phyloP scores from a whole-genome alignment of 2,113 vertebrate species.

The Ancistrus triradiatus region DNA sequence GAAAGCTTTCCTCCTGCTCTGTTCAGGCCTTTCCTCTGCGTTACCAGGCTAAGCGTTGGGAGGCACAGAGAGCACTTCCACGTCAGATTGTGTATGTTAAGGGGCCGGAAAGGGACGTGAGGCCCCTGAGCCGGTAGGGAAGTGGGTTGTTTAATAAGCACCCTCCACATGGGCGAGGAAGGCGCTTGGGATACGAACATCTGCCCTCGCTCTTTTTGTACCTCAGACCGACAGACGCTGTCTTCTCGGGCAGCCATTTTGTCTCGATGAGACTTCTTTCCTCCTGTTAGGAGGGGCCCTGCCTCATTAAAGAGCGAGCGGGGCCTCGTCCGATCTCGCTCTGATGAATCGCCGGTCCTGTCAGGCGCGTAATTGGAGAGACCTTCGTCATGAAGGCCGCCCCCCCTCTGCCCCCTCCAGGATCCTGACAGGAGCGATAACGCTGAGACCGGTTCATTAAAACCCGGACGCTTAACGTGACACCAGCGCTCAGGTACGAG shows the following conservation, averaged over 20 bases:
- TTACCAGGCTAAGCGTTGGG: background rate
- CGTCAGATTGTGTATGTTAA: slow-evolving; percentile 13
- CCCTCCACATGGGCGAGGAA: background rate
- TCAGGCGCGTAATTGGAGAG: slow-evolving; percentile 79
- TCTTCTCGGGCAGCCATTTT: slow-evolving; percentile 30
- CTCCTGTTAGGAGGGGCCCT: background rate
- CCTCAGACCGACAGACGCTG: too few relatives aligned
- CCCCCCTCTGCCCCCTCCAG: slow-evolving; percentile 53
- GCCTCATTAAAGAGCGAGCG: slow-evolving; percentile 33
- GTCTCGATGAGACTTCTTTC: slow-evolving; percentile 14
- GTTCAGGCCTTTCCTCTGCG: too few relatives aligned
- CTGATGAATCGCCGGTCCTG: slow-evolving; percentile 78
- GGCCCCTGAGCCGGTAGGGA: slow-evolving; percentile 25
- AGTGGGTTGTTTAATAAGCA: slow-evolving; percentile 8
- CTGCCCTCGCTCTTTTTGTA: background rate
- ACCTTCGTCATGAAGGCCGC: slow-evolving; percentile 70
- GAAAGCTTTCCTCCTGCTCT: too few relatives aligned
- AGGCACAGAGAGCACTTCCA: slow-evolving; percentile 4
- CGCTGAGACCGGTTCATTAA: slow-evolving; percentile 80
- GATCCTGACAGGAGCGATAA: slow-evolving; percentile 79
- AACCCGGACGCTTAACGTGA: slow-evolving; percentile 74
- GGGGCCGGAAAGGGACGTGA: slow-evolving; percentile 22
- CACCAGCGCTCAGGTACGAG: slow-evolving; percentile 62
- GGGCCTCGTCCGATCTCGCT: slow-evolving; percentile 9
- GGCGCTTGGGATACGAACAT: background rate